phyloP scores from a whole-genome alignment of 2,888 invertebrate species.

The Parthenolecanium corni region DNA sequence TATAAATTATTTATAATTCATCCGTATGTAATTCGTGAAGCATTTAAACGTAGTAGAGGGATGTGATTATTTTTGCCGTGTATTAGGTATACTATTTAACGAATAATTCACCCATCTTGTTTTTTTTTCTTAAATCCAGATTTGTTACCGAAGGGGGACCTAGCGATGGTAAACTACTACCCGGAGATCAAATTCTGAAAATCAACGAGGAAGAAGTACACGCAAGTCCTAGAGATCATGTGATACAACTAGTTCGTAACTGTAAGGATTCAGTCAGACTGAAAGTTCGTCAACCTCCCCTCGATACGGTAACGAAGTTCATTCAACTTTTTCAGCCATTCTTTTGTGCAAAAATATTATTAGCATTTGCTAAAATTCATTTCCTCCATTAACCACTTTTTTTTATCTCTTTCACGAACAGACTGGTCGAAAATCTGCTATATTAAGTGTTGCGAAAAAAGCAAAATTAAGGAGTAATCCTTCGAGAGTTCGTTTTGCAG shows the following conservation, averaged over 20 bases:
- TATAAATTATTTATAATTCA: too few species aligned
- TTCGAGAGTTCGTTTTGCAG: constrained; percentile 75
- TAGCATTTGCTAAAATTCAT: too few species aligned
- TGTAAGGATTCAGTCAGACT: constrained; percentile 63
- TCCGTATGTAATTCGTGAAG: neutral
- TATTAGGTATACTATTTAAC: too few species aligned
- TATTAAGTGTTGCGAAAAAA: constrained; percentile 76
- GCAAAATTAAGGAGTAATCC: constrained; percentile 69
- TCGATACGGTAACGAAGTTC: constrained; percentile 46
- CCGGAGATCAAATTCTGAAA: constrained; percentile 80
- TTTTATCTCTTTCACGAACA: constrained; percentile 35
- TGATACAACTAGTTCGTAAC: constrained; percentile 74
- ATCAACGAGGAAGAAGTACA: constrained; percentile 87
- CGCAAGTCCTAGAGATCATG: constrained; percentile 72
- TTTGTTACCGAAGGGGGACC: constrained; percentile 84
- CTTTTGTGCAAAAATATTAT: too few species aligned
- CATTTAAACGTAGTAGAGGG: too few species aligned
- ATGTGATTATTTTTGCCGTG: too few species aligned
- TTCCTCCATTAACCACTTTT: too few species aligned
- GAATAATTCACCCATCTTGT: too few species aligned
- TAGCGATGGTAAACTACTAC: constrained; percentile 76
- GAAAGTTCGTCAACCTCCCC: constrained; percentile 71
- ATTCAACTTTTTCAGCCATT: neutral
- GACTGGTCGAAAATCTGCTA: constrained; percentile 54
- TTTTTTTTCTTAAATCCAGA: too few species aligned